Base-by-base conservation (phyloP, 2,113 vertebrate genomes). In the Pseudopodoces humilis region DNA sequence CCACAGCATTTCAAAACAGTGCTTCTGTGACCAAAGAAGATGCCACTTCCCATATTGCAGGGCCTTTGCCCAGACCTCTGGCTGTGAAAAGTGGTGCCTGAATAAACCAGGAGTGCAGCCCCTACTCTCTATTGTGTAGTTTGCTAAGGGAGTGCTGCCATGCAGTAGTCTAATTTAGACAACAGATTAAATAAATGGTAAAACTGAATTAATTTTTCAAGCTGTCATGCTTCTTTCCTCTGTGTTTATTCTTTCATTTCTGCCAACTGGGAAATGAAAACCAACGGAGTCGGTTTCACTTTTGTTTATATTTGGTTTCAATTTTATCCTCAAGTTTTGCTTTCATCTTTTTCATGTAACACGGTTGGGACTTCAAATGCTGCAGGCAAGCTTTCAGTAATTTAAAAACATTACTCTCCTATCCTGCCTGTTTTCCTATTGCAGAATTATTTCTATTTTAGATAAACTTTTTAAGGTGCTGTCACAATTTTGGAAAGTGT, bases 281-380 rank as follows among this genome's bases (percentile, higher is more conserved):
- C 22, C 83, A 49, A 93, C 16, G 64, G 88, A 96, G 53, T 62
- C 1, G 0, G 94, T 96, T 97, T 97, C 95, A 90, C 95, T 97
- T 97, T 96, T 97, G 85, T 92, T 97, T 96, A 67, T 86, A 86
- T 77, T 94, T 88, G 88, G 92, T 97, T 96, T 97, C 95, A 96
- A 86, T 96, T 96, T 93, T 95, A 92, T 97, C 94, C 95, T 90
- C 56, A 53, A 81, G 93, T 96, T 96, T 96, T 96, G 90, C 94
- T 97, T 97, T 97, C 93, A 93, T 49, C 86, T 94, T 94, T 92
- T 95, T 78, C 55, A 82, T 12, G 8, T 84, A 83, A 81, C 47
- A 65, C 74, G 50, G 28, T 4, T 68, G 78, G 44, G 79, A 96
- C 55, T 94, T 68, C 71, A 68, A 76, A 84, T 71, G 56, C 90